A percentile compares a stretch with the other conserved stretches of the same genome.
These are phyloP conservation scores for Coenonympha arcania DNA, from an alignment of 2,888 invertebrate species.

Conservation along the genomic window DNA sequence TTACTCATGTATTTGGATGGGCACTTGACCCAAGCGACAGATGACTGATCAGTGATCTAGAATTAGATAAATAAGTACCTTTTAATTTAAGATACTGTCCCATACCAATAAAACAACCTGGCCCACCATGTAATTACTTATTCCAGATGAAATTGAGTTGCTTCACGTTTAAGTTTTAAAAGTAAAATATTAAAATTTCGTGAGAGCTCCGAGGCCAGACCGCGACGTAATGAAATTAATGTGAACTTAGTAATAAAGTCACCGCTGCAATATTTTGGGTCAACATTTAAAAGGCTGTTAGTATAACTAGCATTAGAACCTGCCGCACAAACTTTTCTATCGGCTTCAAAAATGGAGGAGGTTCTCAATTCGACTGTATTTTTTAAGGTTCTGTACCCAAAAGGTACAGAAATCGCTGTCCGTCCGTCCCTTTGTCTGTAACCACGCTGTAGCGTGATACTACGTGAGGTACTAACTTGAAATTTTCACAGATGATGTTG, in stretches of 20 bases:
- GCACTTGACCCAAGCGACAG: too few relatives aligned
- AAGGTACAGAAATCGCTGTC: too few relatives aligned
- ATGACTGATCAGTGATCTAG: too few relatives aligned
- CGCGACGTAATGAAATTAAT: conserved; percentile 5
- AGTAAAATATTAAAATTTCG: conserved; percentile 6
- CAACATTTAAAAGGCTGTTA: conserved; percentile 6
- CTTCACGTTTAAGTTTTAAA: conserved; percentile 4
- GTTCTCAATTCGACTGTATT: too few relatives aligned
- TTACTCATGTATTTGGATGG: too few relatives aligned
- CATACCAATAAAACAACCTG: conserved; percentile 2
- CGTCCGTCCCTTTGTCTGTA: too few relatives aligned
- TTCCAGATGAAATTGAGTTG: conserved; percentile 6
- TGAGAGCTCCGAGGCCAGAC: not conserved
- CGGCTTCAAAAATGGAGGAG: too few relatives aligned
- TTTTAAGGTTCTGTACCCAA: too few relatives aligned
- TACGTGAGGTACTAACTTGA: too few relatives aligned
- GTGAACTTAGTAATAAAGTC: conserved; percentile 9
- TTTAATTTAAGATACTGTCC: not conserved
- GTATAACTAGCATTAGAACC: not conserved
- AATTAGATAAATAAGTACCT: too few relatives aligned
- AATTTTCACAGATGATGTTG: too few relatives aligned
- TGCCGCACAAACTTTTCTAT: not conserved
- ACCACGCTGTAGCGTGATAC: too few relatives aligned
- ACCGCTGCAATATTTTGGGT: conserved; percentile 6
- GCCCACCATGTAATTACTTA: conserved; percentile 5